Evolutionary conservation across 2,888 invertebrate genomes (phyloP), one percentile per base, ranked within the genome.

Genomic region (Rhamphomyia laevipes): DNA sequence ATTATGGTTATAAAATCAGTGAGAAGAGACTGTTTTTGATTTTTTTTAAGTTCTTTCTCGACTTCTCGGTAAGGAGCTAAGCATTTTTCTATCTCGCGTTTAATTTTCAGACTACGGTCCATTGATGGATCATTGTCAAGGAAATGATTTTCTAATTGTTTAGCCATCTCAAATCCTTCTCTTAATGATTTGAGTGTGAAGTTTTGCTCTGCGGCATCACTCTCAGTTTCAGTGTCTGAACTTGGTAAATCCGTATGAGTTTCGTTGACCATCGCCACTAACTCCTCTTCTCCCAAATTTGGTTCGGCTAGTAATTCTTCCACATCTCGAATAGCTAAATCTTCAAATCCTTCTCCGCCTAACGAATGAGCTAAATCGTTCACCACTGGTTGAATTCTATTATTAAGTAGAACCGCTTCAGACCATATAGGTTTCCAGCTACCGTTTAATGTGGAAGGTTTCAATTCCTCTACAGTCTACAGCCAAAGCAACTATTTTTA

Each of bases 381-480:
- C 16, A n/a, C 18, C 17, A 18, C 35, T 17, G 21, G 35, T 45
- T 35, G 31, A 16, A 33, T 46, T 46, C 23, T 13, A 46, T 16
- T 46, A 46, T 46, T 46, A 46, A 6, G 16, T 38, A 16, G 38
- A 17, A 38, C 38, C 16, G 6, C 27, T 46, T 46, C 46, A 38
- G 46, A 38, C 46, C 46, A 46, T 38, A 37, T 38, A 23, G 38
- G 38, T 46, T 38, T 46, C 38, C 46, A 46, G 38, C 46, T 13
- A 38, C 38, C 21, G 27, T 46, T 37, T 40, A 46, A 46, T 46
- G 46, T 40, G 11, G 38, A 46, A 13, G n/a, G n/a, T 46, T 27
- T 37, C 38, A 38, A 33, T 35, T 35, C 35, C n/a, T 16, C 15
- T 17, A 45, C n/a, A n/a, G n/a, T n/a, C n/a, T n/a, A n/a, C 18